These are phyloP conservation scores for Berghia stephanieae DNA, from an alignment of 1,140 invertebrate genomes.

Conservation along the genomic window DNA sequence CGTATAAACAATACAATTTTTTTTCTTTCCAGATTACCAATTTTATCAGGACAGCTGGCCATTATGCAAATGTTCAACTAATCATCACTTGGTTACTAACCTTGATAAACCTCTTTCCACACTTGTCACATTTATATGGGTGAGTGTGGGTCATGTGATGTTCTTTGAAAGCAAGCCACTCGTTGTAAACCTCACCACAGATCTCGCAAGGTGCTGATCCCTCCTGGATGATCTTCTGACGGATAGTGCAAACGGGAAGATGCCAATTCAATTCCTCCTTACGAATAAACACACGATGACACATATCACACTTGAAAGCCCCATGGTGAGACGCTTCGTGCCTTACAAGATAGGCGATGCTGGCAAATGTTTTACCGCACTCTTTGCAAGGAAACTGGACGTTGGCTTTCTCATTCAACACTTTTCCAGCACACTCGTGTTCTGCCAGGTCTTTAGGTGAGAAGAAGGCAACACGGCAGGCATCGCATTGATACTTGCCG, in stretches of 20 bases:
- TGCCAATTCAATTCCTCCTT: constrained; percentile 54
- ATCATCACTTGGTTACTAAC: constrained; percentile 14
- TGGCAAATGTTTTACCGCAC: constrained; percentile 56
- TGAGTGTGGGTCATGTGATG: constrained; percentile 66
- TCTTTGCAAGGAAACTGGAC: constrained; percentile 50
- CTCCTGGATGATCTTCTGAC: constrained; percentile 40
- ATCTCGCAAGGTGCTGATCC: constrained; percentile 45
- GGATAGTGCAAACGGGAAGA: constrained; percentile 43
- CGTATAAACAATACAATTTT: too few species aligned
- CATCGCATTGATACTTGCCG: constrained; percentile 48
- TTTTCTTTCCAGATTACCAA: too few species aligned
- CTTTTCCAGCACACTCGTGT: constrained; percentile 47
- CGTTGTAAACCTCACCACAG: constrained; percentile 49
- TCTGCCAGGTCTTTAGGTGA: constrained; percentile 46
- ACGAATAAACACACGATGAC: constrained; percentile 43
- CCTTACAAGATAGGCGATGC: constrained; percentile 50
- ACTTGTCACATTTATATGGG: constrained; percentile 63
- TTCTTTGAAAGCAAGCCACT: constrained; percentile 51
- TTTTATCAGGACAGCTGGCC: too few species aligned
- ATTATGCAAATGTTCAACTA: too few species aligned
- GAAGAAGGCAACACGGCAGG: constrained; percentile 55
- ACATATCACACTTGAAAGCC: constrained; percentile 49
- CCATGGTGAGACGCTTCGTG: constrained; percentile 53
- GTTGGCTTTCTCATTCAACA: constrained; percentile 34
- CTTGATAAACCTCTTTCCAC: constrained; percentile 61